Evolutionary conservation across 2,888 invertebrate genomes (phyloP).

Genomic region (Aspidapion aeneum): DNA sequence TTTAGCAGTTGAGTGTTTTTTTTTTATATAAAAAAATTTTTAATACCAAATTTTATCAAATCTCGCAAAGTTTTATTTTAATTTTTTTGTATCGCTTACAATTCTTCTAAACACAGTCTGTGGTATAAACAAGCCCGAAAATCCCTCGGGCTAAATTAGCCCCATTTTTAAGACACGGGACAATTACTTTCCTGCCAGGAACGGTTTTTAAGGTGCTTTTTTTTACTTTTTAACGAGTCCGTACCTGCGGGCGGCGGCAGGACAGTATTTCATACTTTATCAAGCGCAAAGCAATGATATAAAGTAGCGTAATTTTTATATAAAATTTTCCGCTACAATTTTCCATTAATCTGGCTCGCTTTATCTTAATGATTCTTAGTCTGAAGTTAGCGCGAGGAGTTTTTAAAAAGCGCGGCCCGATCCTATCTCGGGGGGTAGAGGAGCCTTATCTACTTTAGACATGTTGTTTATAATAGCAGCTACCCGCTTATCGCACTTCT

Average conservation of each 20-base stretch:
- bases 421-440: too few species aligned
- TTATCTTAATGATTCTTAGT: slow-evolving; percentile 51
- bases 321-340: slow-evolving; percentile 50
- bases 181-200: slow-evolving; percentile 43
- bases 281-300: slow-evolving; percentile 41
- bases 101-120: too few species aligned
- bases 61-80: too few species aligned
- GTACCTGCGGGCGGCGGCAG: slow-evolving; percentile 43
- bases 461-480: slow-evolving; percentile 38
- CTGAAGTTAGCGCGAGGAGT: slow-evolving; percentile 44
- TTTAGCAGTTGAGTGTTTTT: too few species aligned
- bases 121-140: too few species aligned
- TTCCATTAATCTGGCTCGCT: slow-evolving; percentile 49
- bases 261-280: slow-evolving; percentile 48
- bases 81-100: too few species aligned
- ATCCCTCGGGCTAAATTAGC: slow-evolving; percentile 19
- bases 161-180: slow-evolving; percentile 38
- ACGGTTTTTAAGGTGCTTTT: slow-evolving; percentile 27
- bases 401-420: slow-evolving; percentile 43
- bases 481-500: slow-evolving; percentile 23
- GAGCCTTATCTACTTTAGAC: slow-evolving; percentile 37
- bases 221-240: slow-evolving; percentile 30
- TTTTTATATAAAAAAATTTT: too few species aligned
- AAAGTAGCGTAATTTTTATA: slow-evolving; percentile 50
- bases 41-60: too few species aligned